Evolutionary conservation across 2,113 vertebrate species (phyloP).

Genomic region (Ailuropoda melanoleuca): DNA sequence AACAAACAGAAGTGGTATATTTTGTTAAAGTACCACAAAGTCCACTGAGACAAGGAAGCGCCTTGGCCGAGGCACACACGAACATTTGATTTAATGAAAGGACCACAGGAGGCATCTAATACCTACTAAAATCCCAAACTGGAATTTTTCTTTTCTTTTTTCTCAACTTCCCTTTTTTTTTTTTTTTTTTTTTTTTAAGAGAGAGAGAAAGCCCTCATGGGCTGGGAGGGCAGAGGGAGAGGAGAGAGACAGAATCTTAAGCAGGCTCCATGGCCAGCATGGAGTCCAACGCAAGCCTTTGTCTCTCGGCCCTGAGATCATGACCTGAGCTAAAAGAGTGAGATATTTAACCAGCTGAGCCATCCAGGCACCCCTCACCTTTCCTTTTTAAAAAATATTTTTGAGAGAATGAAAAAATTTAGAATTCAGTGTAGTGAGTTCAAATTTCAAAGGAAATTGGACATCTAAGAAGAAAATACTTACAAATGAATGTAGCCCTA

Average conservation of each 20-base stretch:
- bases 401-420: slow-evolving; percentile 21
- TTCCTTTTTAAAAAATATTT: neutral
- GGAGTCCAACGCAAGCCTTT: neutral
- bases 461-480: neutral
- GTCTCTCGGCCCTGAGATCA: neutral
- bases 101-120: neutral
- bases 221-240: neutral
- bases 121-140: neutral
- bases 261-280: neutral
- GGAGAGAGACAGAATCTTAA: neutral
- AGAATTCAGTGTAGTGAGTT: neutral
- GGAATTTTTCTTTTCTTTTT: neutral
- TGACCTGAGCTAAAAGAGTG: neutral
- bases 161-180: neutral
- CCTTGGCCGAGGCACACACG: neutral
- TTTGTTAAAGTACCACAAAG: neutral
- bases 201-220: neutral
- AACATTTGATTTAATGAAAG: neutral
- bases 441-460: neutral
- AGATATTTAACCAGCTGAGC: neutral
- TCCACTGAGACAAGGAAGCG: neutral
- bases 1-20: neutral
- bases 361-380: neutral
- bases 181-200: neutral
- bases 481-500: neutral